These are phyloP conservation scores for Phasianus colchicus DNA, from an alignment of 2,113 vertebrate genomes.

Conservation along the genomic window DNA sequence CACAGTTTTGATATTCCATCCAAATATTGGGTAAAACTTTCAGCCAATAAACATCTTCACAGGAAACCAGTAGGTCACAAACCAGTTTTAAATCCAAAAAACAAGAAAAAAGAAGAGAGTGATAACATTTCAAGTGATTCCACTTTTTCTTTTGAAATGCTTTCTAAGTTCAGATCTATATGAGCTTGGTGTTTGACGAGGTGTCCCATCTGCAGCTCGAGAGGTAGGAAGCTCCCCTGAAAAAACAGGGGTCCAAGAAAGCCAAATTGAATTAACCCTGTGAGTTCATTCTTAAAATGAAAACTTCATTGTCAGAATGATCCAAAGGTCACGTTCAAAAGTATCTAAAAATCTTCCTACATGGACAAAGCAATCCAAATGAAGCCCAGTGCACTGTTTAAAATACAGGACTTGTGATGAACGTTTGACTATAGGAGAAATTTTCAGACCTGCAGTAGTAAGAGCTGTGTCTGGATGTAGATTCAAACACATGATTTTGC, in stretches of 20 bases:
- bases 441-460: slow-evolving; percentile 62
- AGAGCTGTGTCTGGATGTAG: slow-evolving; percentile 52
- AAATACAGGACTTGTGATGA: slow-evolving; percentile 27
- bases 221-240: neutral
- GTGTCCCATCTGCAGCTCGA: neutral
- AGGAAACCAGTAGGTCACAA: neutral
- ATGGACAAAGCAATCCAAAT: slow-evolving; percentile 3
- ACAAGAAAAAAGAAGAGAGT: neutral
- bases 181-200: neutral
- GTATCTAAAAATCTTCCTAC: neutral
- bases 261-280: neutral
- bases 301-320: neutral
- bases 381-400: slow-evolving; percentile 18
- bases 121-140: neutral
- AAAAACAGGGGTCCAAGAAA: neutral
- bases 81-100: neutral
- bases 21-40: neutral
- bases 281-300: neutral
- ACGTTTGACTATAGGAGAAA: neutral
- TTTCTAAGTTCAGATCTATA: neutral
- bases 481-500: slow-evolving; percentile 66
- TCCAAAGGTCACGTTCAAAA: slow-evolving; percentile 5
- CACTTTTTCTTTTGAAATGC: slow-evolving; percentile 17
- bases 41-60: neutral
- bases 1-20: neutral